Conservation (phyloP, 2,888 invertebrate genomes). For the Pyrocoelia pectoralis region DNA sequence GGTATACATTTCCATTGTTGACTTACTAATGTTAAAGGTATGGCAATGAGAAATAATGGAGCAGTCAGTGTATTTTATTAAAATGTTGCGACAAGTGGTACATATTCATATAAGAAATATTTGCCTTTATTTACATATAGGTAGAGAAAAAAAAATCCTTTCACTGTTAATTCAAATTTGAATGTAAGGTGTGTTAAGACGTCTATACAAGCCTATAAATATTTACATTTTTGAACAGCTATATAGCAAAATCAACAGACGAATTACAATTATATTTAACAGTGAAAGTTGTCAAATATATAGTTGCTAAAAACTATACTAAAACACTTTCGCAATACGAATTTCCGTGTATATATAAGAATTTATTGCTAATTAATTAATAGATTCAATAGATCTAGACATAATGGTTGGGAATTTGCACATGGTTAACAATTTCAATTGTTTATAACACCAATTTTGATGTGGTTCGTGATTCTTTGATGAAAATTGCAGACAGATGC, state of each 20-base stretch:
- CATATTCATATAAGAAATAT: background rate
- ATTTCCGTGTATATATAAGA: background rate
- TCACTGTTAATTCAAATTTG: slow-evolving; percentile 9
- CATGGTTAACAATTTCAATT: background rate
- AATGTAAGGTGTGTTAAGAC: slow-evolving; percentile 15
- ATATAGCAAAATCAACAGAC: background rate
- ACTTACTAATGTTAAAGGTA: too few relatives aligned
- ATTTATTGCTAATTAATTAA: background rate
- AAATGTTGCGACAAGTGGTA: background rate
- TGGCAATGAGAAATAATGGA: too few relatives aligned
- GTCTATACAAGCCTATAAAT: slow-evolving; percentile 12
- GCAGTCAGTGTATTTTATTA: too few relatives aligned
- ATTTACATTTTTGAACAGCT: background rate
- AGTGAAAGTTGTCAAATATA: background rate
- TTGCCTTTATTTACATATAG: background rate
- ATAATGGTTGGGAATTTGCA: background rate
- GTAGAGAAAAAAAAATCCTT: slow-evolving; percentile 9
- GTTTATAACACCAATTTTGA: background rate
- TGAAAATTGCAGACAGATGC: background rate
- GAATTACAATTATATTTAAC: background rate
- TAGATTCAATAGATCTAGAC: background rate
- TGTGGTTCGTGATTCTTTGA: background rate
- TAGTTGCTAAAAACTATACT: background rate
- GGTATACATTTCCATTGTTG: too few relatives aligned
- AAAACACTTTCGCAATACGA: background rate